A percentile compares a stretch with the other conserved stretches of the same genome.
Conservation (phyloP, 2,797 vertebrate genomes). For the Lophotriccus pileatus region DNA sequence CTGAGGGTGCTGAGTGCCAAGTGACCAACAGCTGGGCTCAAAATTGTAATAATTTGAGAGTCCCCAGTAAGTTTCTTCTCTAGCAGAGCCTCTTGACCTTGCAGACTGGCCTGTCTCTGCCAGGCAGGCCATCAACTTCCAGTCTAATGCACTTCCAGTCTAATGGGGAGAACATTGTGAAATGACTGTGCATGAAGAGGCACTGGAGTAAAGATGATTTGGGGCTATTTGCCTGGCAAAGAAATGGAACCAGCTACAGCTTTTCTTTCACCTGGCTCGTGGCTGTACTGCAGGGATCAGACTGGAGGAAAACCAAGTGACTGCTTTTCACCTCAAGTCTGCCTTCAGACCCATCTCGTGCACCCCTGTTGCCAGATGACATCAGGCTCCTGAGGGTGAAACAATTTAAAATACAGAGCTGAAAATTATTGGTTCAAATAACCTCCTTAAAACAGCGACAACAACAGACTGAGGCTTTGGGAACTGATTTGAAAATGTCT, state of each 20-base stretch:
- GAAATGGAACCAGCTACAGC: not conserved
- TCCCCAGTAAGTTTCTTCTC: not conserved
- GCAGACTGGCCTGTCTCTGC: not conserved
- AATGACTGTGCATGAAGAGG: not conserved
- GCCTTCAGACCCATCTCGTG: not conserved
- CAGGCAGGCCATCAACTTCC: constrained; percentile 1
- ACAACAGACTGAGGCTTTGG: not conserved
- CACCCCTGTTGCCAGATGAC: not conserved
- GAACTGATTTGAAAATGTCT: not conserved
- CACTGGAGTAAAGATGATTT: not conserved
- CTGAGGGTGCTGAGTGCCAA: not conserved
- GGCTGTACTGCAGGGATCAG: not conserved
- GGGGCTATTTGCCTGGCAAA: not conserved
- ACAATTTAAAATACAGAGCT: not conserved
- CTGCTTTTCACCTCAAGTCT: not conserved
- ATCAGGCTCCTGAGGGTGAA: not conserved
- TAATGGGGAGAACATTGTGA: constrained; percentile 27
- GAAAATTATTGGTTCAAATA: not conserved
- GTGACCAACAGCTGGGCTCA: not conserved
- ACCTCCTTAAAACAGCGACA: not conserved
- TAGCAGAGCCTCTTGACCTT: not conserved
- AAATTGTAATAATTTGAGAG: not conserved
- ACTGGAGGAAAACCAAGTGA: not conserved
- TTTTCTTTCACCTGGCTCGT: not conserved
- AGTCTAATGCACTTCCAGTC: not conserved